Percentiles rank a stretch among this genome's conserved stretches.
These are phyloP conservation scores for Menidia menidia DNA, from an alignment of 2,797 vertebrate species.

Conservation along the genomic window DNA sequence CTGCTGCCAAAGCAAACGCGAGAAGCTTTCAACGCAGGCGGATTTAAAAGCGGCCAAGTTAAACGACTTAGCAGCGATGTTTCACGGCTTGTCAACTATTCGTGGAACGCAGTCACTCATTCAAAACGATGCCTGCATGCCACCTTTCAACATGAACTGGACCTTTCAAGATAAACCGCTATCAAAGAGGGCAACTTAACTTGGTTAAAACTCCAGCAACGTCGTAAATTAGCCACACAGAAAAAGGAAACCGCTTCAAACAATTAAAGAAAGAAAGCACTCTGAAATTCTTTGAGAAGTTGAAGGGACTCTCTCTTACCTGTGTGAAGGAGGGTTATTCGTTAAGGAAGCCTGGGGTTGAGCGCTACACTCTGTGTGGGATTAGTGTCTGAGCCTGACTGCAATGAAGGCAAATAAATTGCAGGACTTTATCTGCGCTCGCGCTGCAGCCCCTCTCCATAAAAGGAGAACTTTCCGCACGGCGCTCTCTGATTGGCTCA, in stretches of 20 bases:
- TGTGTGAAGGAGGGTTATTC: slow-evolving; percentile 62
- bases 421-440: slow-evolving; percentile 83
- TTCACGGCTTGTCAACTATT: background rate
- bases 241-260: background rate
- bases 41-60: slow-evolving; percentile 15
- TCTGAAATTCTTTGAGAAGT: too few relatives aligned
- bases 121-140: background rate
- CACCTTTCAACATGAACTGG: too few relatives aligned
- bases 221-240: background rate
- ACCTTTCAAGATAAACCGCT: too few relatives aligned
- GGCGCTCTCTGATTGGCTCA: slow-evolving; percentile 84
- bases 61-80: background rate
- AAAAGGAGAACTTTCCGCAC: slow-evolving; percentile 95
- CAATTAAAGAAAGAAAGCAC: background rate
- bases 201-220: too few relatives aligned
- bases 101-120: background rate
- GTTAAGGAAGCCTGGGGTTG: slow-evolving; percentile 20
- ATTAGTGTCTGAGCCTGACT: slow-evolving; percentile 54
- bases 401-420: slow-evolving; percentile 40
- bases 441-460: slow-evolving; percentile 89
- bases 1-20: slow-evolving; percentile 22
- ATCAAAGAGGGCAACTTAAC: too few relatives aligned
- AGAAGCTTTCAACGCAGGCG: slow-evolving; percentile 32
- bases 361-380: background rate
- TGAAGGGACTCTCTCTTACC: slow-evolving; percentile 65